These are phyloP conservation scores for Alexandromys fortis DNA, from an alignment of 2,113 vertebrate species.

Conservation along the genomic window DNA sequence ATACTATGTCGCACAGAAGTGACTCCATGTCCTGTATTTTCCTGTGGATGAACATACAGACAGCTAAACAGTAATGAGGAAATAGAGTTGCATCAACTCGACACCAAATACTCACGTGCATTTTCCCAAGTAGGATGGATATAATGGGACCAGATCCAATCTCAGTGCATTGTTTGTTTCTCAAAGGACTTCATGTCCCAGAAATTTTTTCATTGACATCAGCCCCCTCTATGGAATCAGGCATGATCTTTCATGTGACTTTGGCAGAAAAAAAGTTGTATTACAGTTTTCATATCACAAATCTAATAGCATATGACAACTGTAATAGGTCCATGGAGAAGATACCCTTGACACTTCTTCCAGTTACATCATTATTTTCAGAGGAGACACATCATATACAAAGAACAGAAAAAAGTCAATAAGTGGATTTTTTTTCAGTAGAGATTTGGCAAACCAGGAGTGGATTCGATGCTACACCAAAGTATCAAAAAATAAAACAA, in stretches of 20 bases:
- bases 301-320: background rate
- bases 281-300: background rate
- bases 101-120: background rate
- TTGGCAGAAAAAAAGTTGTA: background rate
- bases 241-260: background rate
- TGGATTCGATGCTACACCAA: background rate
- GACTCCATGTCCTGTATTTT: background rate
- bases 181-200: background rate
- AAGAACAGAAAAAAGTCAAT: background rate
- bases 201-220: constrained; percentile 16
- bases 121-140: background rate
- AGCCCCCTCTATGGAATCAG: background rate
- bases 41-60: background rate
- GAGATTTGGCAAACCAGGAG: background rate
- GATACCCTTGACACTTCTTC: background rate
- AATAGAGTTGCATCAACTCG: background rate
- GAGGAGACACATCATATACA: background rate
- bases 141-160: background rate
- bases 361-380: background rate
- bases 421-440: background rate
- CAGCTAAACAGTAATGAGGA: background rate
- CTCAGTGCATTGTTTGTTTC: background rate
- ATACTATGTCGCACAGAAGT: background rate
- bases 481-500: background rate
- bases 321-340: background rate